Evolutionary conservation across 2,888 invertebrate species (phyloP).

Genomic region (Drosophila cyrtoloma): DNA sequence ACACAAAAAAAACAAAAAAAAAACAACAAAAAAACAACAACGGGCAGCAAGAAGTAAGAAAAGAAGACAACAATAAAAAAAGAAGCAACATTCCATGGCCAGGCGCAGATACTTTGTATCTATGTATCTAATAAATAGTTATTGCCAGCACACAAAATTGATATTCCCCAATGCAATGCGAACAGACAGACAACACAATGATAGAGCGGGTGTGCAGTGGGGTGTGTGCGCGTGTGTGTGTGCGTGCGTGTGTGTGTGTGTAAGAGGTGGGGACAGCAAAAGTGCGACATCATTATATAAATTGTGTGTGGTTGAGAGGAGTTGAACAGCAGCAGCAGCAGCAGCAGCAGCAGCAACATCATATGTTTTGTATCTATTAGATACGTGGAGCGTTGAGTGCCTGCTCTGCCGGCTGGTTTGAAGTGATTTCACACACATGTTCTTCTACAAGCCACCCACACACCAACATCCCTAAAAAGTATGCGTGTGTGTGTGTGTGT

Average conservation of each 20-base stretch:
- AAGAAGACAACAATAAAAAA: constrained; percentile 20
- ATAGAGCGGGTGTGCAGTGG: neutral
- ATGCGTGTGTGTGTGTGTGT: neutral
- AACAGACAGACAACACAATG: constrained; percentile 2
- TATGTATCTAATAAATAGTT: constrained; percentile 82
- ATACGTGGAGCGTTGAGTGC: constrained; percentile 49
- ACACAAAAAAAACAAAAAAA: constrained; percentile 23
- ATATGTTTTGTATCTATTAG: constrained; percentile 79
- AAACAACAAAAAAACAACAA: constrained; percentile 3
- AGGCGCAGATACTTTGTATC: constrained; percentile 64
- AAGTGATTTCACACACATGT: constrained; percentile 80
- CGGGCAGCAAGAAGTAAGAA: constrained; percentile 7
- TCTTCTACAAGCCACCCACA: constrained; percentile 22
- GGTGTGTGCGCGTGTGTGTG: neutral
- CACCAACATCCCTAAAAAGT: neutral
- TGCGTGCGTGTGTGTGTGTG: neutral
- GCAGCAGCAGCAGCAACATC: constrained; percentile 65
- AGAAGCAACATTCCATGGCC: constrained; percentile 32
- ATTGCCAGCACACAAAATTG: constrained; percentile 77
- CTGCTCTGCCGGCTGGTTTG: constrained; percentile 34
- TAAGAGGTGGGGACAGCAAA: constrained; percentile 49
- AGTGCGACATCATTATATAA: constrained; percentile 82
- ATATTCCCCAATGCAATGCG: constrained; percentile 67
- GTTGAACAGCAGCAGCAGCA: constrained; percentile 28
- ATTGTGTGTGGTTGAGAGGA: constrained; percentile 49